Evolutionary conservation across 2,888 invertebrate species (phyloP), one percentile per base, ranked within the genome.

Genomic region (Agrypnus murinus): DNA sequence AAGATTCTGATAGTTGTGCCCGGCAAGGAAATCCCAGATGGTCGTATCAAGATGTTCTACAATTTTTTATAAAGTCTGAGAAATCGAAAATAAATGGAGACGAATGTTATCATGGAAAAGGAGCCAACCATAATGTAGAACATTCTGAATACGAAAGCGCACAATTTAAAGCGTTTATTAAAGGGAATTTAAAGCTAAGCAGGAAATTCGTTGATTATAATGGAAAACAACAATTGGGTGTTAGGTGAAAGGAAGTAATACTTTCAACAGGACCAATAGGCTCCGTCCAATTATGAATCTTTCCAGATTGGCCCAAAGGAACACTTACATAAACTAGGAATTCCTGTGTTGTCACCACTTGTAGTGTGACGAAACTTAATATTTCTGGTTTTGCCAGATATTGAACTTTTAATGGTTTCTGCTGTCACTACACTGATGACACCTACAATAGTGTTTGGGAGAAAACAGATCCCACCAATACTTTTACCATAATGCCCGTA

Each of bases 261-360:
- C 83, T 95, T 15, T 90, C 92, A 9, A 94, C 94, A 0, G 95
- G 96, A 4, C 86, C 92, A 0, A 90, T 96, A 31, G 93, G 92
- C 72, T 93, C 95, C 0, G n/a, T n/a, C 81, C n/a, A 85, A 88
- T 0, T 96, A 9, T 84, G 96, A 53, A 92, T 95, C 92, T 83
- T 95, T 10, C 95, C 95, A 0, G 96, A 86, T 95, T 25, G 93
- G 93, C 0, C 93, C 93, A 0, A 83, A 81, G 10, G 85, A 88
- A 0, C 90, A 93, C 79, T 84, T 93, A 3, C 76, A 82, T 1
- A 84, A 89, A 40, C 79, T 90, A 8, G 87, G 87, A 1, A 92
- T 94, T 58, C 81, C 87, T 0, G 87, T 90, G 3, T 79, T 92
- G 40, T 87, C 89, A 70, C 88, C 94, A 80, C 86, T 93, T 1